Evolutionary conservation across 2,797 vertebrate species (phyloP).

Genomic region (Neosalanx taihuensis): DNA sequence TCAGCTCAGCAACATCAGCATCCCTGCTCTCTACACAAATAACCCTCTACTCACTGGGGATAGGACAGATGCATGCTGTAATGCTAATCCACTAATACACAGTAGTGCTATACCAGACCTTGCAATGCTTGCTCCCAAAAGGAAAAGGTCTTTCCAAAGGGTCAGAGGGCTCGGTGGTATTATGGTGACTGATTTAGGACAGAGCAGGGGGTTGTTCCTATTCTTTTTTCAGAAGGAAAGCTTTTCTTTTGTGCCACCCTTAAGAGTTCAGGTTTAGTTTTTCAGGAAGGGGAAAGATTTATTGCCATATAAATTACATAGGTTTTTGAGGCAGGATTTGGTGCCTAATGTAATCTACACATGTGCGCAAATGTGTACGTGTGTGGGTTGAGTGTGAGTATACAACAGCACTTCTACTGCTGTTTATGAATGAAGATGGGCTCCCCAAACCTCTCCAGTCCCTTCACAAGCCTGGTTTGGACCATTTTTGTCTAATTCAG

Average conservation of each 20-base stretch:
- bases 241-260: slow-evolving; percentile 68
- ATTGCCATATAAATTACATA: slow-evolving; percentile 70
- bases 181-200: slow-evolving; percentile 56
- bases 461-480: not conserved
- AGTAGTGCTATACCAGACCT: slow-evolving; percentile 26
- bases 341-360: slow-evolving; percentile 69
- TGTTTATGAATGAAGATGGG: slow-evolving; percentile 24
- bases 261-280: slow-evolving; percentile 64
- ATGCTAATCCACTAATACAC: slow-evolving; percentile 51
- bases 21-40: slow-evolving; percentile 62
- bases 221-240: slow-evolving; percentile 50
- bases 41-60: slow-evolving; percentile 43
- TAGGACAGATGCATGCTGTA: slow-evolving; percentile 65
- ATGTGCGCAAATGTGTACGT: slow-evolving; percentile 59
- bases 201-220: slow-evolving; percentile 30
- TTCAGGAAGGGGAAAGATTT: slow-evolving; percentile 70
- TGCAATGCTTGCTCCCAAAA: slow-evolving; percentile 41
- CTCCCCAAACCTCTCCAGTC: not conserved
- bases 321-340: slow-evolving; percentile 58
- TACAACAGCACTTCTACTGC: slow-evolving; percentile 22
- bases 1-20: slow-evolving; percentile 66
- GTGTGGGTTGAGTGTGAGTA: slow-evolving; percentile 45
- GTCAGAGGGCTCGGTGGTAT: slow-evolving; percentile 24
- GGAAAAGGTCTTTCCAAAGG: slow-evolving; percentile 24
- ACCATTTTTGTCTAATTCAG: not conserved